Conservation (phyloP, 2,888 invertebrate species). For the Ceramica pisi region DNA sequence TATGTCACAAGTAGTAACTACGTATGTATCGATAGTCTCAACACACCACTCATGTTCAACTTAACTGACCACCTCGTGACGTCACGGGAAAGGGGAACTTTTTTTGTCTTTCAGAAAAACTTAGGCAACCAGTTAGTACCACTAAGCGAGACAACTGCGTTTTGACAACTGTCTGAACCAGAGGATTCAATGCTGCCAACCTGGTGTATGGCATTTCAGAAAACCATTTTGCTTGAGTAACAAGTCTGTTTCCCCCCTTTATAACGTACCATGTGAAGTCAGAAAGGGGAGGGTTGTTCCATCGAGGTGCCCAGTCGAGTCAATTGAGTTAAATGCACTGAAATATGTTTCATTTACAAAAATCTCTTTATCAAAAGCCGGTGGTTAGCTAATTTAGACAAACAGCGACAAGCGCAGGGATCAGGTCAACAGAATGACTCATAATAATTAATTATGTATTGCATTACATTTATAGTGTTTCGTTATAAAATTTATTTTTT, state of each 20-base stretch:
- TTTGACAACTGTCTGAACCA: too few species aligned
- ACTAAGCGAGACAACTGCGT: too few species aligned
- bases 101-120: too few species aligned
- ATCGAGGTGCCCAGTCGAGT: conserved; percentile 31
- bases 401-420: conserved; percentile 59
- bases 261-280: neutral
- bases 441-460: conserved; percentile 47
- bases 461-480: conserved; percentile 50
- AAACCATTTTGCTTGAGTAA: neutral
- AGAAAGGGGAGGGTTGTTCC: neutral
- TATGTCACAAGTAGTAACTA: conserved; percentile 86
- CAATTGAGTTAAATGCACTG: conserved; percentile 47
- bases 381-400: conserved; percentile 56
- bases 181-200: too few species aligned
- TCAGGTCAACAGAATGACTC: conserved; percentile 49
- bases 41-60: conserved; percentile 38
- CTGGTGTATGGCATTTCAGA: too few species aligned
- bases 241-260: neutral
- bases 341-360: conserved; percentile 60
- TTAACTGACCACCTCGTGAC: conserved; percentile 27
- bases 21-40: conserved; percentile 66
- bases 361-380: conserved; percentile 62
- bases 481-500: conserved; percentile 62
- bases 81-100: conserved; percentile 3
- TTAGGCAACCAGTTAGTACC: too few species aligned